phyloP scores from a whole-genome alignment of 2,113 vertebrate genomes.

The rat (Rattus norvegicus) region DNA sequence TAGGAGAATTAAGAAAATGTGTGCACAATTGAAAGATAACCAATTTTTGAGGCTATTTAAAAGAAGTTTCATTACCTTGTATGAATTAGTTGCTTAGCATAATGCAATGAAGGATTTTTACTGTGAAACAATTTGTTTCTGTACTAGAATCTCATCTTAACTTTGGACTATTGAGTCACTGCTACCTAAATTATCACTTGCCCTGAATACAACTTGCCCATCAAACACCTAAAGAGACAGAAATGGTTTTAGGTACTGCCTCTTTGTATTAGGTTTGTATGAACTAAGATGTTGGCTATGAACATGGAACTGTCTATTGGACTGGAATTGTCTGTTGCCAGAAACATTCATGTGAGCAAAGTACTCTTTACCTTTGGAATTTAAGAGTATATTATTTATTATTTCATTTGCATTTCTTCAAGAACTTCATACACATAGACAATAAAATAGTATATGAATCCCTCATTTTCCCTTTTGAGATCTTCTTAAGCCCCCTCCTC shows the following conservation, averaged over 20 bases:
- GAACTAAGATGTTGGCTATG: neutral
- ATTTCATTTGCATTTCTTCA: neutral
- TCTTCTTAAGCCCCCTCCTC: neutral
- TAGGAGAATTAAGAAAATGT: slow-evolving; percentile 15
- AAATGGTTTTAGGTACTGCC: neutral
- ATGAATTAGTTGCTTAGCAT: slow-evolving; percentile 1
- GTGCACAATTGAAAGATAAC: neutral
- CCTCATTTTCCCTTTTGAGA: neutral
- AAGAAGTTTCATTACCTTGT: neutral
- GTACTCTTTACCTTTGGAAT: slow-evolving; percentile 21
- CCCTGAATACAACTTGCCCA: neutral
- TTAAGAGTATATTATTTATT: neutral
- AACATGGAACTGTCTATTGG: neutral
- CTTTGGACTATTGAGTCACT: neutral
- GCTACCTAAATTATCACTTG: neutral
- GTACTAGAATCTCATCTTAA: neutral
- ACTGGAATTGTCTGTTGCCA: slow-evolving; percentile 2
- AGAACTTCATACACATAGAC: neutral
- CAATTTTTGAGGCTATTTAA: neutral
- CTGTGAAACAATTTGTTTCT: neutral
- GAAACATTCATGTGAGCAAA: slow-evolving; percentile 6
- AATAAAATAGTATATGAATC: neutral
- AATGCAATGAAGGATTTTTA: slow-evolving; percentile 30
- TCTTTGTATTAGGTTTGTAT: neutral
- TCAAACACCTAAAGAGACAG: neutral